Evolutionary conservation across 2,113 vertebrate species (phyloP).

Genomic region (Datnioides undecimradiatus): DNA sequence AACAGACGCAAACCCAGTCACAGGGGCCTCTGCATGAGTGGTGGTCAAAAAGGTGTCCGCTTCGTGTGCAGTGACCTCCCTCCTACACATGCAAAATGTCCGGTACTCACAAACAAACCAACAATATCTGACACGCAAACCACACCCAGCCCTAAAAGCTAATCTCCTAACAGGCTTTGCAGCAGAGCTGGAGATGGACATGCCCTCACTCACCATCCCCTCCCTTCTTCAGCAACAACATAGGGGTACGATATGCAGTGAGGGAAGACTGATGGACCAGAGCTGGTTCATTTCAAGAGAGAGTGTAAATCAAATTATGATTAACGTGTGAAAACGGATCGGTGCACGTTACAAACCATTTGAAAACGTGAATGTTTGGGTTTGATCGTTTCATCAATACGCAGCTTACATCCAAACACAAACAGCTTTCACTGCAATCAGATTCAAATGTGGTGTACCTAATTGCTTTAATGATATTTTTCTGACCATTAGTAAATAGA

Average conservation of each 20-base stretch:
- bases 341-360: not conserved
- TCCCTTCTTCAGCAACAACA: not conserved
- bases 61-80: not conserved
- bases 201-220: conserved; percentile 1
- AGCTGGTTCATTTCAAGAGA: not conserved
- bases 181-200: conserved; percentile 35
- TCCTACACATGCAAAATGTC: not conserved
- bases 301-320: not conserved
- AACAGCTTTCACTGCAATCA: not conserved
- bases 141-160: not conserved
- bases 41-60: not conserved
- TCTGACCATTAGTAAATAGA: not conserved
- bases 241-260: not conserved
- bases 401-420: not conserved
- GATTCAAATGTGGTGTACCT: not conserved
- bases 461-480: not conserved
- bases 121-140: not conserved
- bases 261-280: not conserved
- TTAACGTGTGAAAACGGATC: not conserved
- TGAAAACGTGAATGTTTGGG: not conserved
- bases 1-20: conserved; percentile 4
- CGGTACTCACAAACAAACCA: not conserved
- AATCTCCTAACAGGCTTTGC: conserved; percentile 23
- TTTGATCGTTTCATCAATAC: not conserved
- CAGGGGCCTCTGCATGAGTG: not conserved